Conservation (phyloP, 2,888 invertebrate species). For the Willowsia nigromaculata region DNA sequence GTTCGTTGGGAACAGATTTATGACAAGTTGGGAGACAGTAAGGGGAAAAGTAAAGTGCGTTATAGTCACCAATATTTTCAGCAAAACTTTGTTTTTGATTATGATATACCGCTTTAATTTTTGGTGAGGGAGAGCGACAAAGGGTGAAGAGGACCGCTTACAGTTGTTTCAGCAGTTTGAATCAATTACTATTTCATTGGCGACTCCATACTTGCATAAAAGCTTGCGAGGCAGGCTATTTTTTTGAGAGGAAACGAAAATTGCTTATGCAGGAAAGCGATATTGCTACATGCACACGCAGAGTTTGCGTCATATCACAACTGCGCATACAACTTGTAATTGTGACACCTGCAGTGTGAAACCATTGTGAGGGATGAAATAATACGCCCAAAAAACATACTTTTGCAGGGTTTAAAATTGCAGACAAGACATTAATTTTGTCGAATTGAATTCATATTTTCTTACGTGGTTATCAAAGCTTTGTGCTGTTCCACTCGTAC, state of each 20-base stretch:
- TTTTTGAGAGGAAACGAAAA: background rate
- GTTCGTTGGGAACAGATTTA: constrained; percentile 38
- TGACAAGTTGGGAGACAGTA: constrained; percentile 36
- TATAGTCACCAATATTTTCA: constrained; percentile 45
- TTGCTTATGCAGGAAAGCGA: background rate
- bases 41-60: constrained; percentile 1
- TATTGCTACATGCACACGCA: background rate
- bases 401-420: background rate
- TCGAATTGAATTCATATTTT: background rate
- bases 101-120: constrained; percentile 55
- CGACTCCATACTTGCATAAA: constrained; percentile 1
- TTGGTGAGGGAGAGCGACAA: background rate
- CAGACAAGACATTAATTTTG: background rate
- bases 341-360: constrained; percentile 29
- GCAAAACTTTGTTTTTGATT: constrained; percentile 56
- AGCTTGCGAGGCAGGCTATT: background rate
- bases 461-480: constrained; percentile 77
- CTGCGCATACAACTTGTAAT: background rate
- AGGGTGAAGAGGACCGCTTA: background rate
- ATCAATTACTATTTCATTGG: constrained; percentile 31
- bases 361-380: background rate
- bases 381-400: background rate
- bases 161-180: constrained; percentile 20
- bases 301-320: background rate
- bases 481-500: constrained; percentile 78